A percentile compares a stretch with the other conserved stretches of the same genome.
phyloP scores from a whole-genome alignment of 2,888 invertebrate genomes.

The Unio delphinus region DNA sequence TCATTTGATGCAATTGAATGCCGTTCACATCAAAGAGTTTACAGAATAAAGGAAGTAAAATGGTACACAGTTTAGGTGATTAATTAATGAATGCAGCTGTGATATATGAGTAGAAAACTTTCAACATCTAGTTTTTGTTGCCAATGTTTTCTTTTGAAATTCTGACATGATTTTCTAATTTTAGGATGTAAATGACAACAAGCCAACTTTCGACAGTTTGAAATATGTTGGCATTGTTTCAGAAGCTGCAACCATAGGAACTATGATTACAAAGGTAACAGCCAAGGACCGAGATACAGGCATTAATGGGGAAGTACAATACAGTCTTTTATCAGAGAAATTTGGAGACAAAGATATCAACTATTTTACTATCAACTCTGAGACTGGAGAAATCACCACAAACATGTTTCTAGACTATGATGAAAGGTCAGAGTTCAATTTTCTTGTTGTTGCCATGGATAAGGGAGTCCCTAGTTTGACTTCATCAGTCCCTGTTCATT shows the following conservation, averaged over 20 bases:
- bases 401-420: conserved; percentile 69
- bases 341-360: conserved; percentile 73
- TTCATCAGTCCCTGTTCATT: conserved; percentile 87
- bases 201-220: conserved; percentile 61
- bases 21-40: no score
- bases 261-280: conserved; percentile 62
- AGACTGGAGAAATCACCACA: conserved; percentile 84
- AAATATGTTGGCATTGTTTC: conserved; percentile 63
- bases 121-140: no score
- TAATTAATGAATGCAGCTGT: no score
- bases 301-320: conserved; percentile 76
- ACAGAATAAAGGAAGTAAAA: no score
- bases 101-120: no score
- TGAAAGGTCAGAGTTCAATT: conserved; percentile 78
- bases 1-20: no score
- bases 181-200: conserved; percentile 74
- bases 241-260: conserved; percentile 68
- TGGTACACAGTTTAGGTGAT: no score
- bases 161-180: conserved; percentile 64
- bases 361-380: conserved; percentile 84
- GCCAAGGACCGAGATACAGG: conserved; percentile 67
- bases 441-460: conserved; percentile 86
- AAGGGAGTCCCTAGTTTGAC: conserved; percentile 86
- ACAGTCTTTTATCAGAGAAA: conserved; percentile 76
- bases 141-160: no score